Conservation (phyloP, 2,797 vertebrate genomes). For the Vespertilio murinus region DNA sequence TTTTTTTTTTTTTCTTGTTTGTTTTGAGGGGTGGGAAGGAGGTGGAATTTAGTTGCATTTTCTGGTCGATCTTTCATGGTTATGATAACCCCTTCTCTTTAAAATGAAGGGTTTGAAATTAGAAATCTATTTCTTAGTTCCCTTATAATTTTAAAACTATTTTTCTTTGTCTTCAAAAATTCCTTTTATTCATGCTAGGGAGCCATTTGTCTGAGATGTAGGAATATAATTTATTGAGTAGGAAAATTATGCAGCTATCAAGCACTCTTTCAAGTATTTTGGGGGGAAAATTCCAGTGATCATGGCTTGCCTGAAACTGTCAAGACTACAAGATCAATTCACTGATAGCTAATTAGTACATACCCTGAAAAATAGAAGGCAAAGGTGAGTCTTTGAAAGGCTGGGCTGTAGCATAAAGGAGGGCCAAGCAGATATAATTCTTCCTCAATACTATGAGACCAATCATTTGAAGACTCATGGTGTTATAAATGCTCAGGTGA, state of each 20-base stretch:
- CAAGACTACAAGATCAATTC: not conserved
- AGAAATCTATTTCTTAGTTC: slow-evolving; percentile 22
- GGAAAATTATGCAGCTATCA: not conserved
- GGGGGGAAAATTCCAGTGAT: not conserved
- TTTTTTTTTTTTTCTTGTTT: not conserved
- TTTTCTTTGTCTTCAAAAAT: not conserved
- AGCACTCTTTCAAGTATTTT: not conserved
- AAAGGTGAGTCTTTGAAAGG: not conserved
- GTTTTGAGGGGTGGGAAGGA: no score
- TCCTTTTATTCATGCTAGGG: not conserved
- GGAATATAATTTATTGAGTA: not conserved
- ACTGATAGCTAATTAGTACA: not conserved
- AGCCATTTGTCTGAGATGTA: slow-evolving; percentile 14
- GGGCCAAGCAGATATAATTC: not conserved
- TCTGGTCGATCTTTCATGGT: slow-evolving; percentile 5
- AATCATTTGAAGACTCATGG: not conserved
- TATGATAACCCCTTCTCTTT: slow-evolving; percentile 1
- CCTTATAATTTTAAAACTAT: slow-evolving; percentile 18
- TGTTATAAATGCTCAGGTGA: not conserved
- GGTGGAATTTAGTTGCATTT: slow-evolving; percentile 38
- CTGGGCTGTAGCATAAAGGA: not conserved
- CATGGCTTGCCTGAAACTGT: not conserved
- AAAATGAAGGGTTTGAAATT: slow-evolving; percentile 41
- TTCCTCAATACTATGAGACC: not conserved
- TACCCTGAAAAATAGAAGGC: not conserved